Conservation (phyloP, 2,113 vertebrate species). For the Dromiciops gliroides region DNA sequence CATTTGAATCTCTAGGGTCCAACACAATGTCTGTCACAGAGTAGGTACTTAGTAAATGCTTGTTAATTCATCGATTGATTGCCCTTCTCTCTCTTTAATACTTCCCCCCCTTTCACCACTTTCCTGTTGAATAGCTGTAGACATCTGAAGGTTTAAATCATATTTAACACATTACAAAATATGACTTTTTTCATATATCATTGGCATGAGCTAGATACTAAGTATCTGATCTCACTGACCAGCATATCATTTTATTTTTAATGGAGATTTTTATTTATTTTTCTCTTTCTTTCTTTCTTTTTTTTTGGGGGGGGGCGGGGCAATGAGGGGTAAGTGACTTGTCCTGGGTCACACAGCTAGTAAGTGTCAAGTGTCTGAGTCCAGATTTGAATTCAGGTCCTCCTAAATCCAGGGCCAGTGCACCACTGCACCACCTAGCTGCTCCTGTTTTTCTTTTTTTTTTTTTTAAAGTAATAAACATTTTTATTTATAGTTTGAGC, state of each 20-base stretch:
- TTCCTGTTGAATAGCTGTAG: background rate
- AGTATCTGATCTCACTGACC: background rate
- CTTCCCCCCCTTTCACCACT: background rate
- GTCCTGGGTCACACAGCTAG: too few species aligned
- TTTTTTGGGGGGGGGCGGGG: too few species aligned
- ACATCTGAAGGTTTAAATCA: background rate
- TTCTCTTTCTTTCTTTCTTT: too few species aligned
- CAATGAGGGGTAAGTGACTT: too few species aligned
- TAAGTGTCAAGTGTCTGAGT: too few species aligned
- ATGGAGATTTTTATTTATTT: too few species aligned
- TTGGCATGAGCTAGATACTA: background rate
- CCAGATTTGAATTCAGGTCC: too few species aligned
- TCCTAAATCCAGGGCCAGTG: too few species aligned
- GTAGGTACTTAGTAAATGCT: background rate
- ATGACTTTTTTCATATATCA: background rate
- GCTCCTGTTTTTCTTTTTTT: too few species aligned
- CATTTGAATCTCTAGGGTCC: background rate
- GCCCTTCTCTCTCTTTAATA: background rate
- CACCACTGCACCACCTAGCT: too few species aligned
- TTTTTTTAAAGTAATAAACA: too few species aligned
- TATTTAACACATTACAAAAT: background rate
- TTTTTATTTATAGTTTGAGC: too few species aligned
- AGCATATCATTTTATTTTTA: background rate
- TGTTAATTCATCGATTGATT: background rate
- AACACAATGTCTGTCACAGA: background rate